Base-by-base conservation (phyloP, 2,797 vertebrate genomes). In the Anabas testudineus region DNA sequence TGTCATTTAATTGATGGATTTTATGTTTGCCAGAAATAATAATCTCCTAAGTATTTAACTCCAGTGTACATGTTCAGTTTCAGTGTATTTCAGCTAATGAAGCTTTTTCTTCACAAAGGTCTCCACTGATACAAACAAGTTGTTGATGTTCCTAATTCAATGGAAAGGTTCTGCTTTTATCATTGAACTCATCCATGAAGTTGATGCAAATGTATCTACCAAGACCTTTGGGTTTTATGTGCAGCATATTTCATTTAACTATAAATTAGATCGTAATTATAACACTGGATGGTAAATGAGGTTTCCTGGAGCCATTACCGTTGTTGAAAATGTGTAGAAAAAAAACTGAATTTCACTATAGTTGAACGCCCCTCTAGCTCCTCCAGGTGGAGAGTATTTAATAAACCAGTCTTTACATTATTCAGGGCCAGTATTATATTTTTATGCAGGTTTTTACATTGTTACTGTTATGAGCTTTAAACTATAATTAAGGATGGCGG, bases 321-420 rank as follows among this genome's bases (percentile, higher is more conserved):
- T 19, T 42, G 13, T 13, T 41, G 15, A 16, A 42, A 18, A 16
- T 42, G 39, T 42, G 5, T n/a, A n/a, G 39, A 39, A 16, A 18
- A 18, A 16, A 18, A 18, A 10, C n/a, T 51, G n/a, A 26, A 3
- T 0, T 28, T 34, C 24, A 3, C 9, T 52, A 39, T 41, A 45
- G 48, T 3, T 9, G 19, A 51, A 68, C 5, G 47, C 52, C 24
- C 26, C 65, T 81, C 32, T 71, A 0, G 34, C 56, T 14, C 75
- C 78, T 55, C 69, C 66, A 59, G 55, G 51, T 76, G 71, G 75
- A 68, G 10, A 64, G 2, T 3, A 22, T 24, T n/a, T 10, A 54
- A 19, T 49, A 19, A 34, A 46, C 18, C 8, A 10, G n/a, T 16
- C 10, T 39, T 14, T 10, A 34, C 54, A 19, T 21, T 6, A n/a